Evolutionary conservation across 2,888 invertebrate species (phyloP).

Genomic region (Cerceris ruficornis): DNA sequence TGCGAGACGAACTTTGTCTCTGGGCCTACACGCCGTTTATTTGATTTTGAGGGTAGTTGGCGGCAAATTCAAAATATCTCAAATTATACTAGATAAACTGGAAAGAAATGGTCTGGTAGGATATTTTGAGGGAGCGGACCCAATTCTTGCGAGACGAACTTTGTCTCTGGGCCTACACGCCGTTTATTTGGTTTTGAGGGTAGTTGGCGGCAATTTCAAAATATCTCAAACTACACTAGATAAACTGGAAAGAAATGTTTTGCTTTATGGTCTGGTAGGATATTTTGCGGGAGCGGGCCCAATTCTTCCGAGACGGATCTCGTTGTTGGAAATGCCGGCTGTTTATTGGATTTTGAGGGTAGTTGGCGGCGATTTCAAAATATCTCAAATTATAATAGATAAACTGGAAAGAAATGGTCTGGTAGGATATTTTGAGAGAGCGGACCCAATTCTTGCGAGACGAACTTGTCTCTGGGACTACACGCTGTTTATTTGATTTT

Average conservation of each 20-base stretch:
- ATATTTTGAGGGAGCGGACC: conserved; percentile 64
- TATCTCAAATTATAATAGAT: too few species aligned
- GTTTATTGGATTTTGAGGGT: not conserved
- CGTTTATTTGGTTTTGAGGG: not conserved
- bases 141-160: conserved; percentile 42
- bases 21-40: not conserved
- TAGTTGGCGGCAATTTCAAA: too few species aligned
- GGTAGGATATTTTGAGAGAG: too few species aligned
- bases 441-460: conserved; percentile 60
- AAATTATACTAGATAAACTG: not conserved
- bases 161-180: not conserved
- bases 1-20: not conserved
- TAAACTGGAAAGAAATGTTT: too few species aligned
- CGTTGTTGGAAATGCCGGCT: not conserved
- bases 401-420: too few species aligned
- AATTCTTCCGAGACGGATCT: conserved; percentile 37
- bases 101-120: too few species aligned
- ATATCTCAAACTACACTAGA: too few species aligned
- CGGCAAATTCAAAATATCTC: not conserved
- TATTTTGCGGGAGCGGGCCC: conserved; percentile 64
- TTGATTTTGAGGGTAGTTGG: not conserved
- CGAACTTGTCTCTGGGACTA: not conserved
- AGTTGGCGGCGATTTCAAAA: too few species aligned
- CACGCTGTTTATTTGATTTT: not conserved
- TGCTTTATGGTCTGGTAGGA: too few species aligned